A percentile compares a stretch with the other conserved stretches of the same genome.
phyloP scores from a whole-genome alignment of 1,140 invertebrate species.

The Aphidius ervi region DNA sequence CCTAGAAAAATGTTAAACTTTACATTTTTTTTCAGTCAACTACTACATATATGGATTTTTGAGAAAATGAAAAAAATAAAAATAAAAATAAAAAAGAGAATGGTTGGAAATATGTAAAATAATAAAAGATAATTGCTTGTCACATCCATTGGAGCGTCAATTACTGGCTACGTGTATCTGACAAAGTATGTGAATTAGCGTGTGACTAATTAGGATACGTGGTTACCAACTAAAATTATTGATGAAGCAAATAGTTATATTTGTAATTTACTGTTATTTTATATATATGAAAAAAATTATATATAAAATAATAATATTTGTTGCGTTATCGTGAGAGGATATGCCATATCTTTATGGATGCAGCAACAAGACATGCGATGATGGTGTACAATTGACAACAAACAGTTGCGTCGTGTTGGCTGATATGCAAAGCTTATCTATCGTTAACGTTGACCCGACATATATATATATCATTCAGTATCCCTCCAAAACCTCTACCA shows the following conservation, averaged over 20 bases:
- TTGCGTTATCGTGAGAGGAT: no score
- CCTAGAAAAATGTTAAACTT: neutral
- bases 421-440: conserved; percentile 17
- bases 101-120: conserved; percentile 5
- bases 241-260: conserved; percentile 8
- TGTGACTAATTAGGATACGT: conserved; percentile 21
- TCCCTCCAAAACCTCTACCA: conserved; percentile 8
- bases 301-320: neutral
- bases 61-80: conserved; percentile 11
- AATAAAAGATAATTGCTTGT: conserved; percentile 20
- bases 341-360: conserved; percentile 21
- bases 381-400: no score
- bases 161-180: conserved; percentile 19
- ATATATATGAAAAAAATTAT: neutral
- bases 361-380: conserved; percentile 6
- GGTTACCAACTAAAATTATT: neutral
- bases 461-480: conserved; percentile 19
- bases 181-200: conserved; percentile 13
- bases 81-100: neutral
- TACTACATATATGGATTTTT: no score
- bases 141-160: conserved; percentile 16
- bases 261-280: conserved; percentile 19
- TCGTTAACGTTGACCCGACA: conserved; percentile 16
- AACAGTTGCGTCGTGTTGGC: no score
- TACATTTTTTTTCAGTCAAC: neutral